Base-by-base conservation (phyloP, 1,140 invertebrate species). In the Eupeodes corollae region DNA sequence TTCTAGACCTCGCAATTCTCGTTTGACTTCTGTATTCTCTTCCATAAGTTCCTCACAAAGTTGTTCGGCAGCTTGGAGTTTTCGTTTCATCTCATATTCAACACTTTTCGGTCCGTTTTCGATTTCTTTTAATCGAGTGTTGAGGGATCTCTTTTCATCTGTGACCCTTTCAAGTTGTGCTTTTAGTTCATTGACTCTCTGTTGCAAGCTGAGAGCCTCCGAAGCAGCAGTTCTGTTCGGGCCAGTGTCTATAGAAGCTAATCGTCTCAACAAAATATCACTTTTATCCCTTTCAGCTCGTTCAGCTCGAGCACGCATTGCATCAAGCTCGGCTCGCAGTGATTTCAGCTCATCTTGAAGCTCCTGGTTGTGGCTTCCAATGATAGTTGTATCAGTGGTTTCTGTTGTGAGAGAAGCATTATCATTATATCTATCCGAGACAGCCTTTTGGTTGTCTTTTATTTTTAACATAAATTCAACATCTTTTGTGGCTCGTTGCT, bases 1-100 rank as follows among this genome's bases (percentile, higher is more conserved):
- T 61, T 94, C 89, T 58, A 98, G 73, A 57, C 95, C 89, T 42
- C 86, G 71, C 15, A 98, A 80, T 67, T 99, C 93, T 54, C 88
- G 86, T 60, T 94, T 93, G 71, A 97, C 86, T 41, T 90, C 84
- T 61, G 95, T 88, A 71, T 98, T 98, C 69, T 98, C 95, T 58
- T 96, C 89, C 83, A 91, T 90, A 2, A 98, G 72, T 53, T 91
- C 88, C 65, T 95, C 89, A 59, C 89, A 89, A 2, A 94, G 73
- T 41, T 83, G 84, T 72, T 97, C 91, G 1, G 89, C 84, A 14
- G 86, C 83, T 46, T 84, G 69, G 14, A 92, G 67, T 70, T 94
- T 92, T 1, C 84, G 80, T 51, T 79, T 72, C 14, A 92, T 69
- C 55, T 86, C 83, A 50, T 87, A 79, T 12, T 77, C 73, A 21